A percentile compares a stretch with the other conserved stretches of the same genome.
phyloP scores from a whole-genome alignment of 2,797 vertebrate genomes.

The Acanthurus lineatus region DNA sequence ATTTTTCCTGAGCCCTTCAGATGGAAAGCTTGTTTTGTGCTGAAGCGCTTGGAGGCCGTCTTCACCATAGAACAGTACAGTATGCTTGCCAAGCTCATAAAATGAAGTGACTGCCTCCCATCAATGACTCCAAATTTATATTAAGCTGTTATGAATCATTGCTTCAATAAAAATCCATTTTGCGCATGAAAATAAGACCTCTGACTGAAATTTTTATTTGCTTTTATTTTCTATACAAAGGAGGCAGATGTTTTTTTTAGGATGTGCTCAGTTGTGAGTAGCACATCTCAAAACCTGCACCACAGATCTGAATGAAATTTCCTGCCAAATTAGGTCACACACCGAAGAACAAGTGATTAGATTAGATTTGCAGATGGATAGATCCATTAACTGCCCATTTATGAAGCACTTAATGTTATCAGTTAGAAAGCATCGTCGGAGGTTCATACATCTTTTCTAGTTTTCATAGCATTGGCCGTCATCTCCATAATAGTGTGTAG shows the following conservation, averaged over 20 bases:
- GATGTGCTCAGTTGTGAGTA: no score
- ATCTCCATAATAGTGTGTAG: no score
- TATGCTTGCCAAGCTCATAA: background rate
- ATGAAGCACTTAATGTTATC: background rate
- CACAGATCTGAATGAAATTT: background rate
- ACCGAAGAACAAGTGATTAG: background rate
- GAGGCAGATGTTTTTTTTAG: background rate
- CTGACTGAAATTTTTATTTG: background rate
- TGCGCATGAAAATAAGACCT: background rate
- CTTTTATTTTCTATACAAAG: background rate
- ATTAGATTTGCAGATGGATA: background rate
- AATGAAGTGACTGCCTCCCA: background rate
- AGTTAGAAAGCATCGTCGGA: background rate
- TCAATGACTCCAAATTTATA: background rate
- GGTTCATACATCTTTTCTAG: background rate
- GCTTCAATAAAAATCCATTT: background rate
- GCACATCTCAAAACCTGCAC: background rate
- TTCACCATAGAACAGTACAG: constrained; percentile 10
- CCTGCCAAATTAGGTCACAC: background rate
- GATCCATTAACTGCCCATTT: background rate
- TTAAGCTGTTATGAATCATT: background rate
- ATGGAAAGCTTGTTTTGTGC: constrained; percentile 40
- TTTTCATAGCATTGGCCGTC: background rate
- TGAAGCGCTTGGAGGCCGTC: background rate
- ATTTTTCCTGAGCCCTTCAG: constrained; percentile 10